Evolutionary conservation across 1,140 invertebrate species (phyloP), one percentile per base, ranked within the genome.

Genomic region (Camponotus floridanus): DNA sequence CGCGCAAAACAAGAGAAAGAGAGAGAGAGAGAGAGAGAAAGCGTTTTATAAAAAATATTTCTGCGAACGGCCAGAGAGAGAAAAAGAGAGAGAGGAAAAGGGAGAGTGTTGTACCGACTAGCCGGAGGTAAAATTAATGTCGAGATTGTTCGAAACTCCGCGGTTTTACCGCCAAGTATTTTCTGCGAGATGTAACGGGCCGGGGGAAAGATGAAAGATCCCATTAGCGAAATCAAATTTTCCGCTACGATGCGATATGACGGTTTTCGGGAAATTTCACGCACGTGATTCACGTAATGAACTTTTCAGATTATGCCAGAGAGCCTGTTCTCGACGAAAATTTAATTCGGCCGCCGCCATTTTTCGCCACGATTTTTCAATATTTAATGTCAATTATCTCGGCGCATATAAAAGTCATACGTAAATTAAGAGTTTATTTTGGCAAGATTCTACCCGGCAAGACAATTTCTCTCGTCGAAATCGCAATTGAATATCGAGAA

Each of bases 191-290:
- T 73, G 79, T 81, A 73, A 73, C 55, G 18, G 36, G 36, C 51
- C 21, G 18, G 67, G 48, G 15, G 48, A 4, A 15, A 51, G 55
- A 81, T 73, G 79, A 81, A 59, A 61, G 79, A 73, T 81, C 79
- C 79, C 79, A 83, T 83, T 83, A 83, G 79, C 18, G 31, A 74
- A 83, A 83, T 83, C 79, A 81, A 81, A 81, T 81, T 81, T 81
- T 81, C 79, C 79, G 26, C 79, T 42, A 33, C 68, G 39, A 61
- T 45, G 79, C 67, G 39, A 61, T 33, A 42, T 48, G 55, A 83
- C 45, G 68, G 57, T 74, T 83, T 74, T 42, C 79, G 36, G 79
- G 57, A 33, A 83, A 62, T 73, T 83, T 83, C 79, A 73, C n/a
- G 26, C 57, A 33, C 31, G 71, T 61, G 67, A 81, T 59, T 55